These are phyloP conservation scores for Crax fasciolata DNA, from an alignment of 2,797 vertebrate genomes.

Conservation along the genomic window DNA sequence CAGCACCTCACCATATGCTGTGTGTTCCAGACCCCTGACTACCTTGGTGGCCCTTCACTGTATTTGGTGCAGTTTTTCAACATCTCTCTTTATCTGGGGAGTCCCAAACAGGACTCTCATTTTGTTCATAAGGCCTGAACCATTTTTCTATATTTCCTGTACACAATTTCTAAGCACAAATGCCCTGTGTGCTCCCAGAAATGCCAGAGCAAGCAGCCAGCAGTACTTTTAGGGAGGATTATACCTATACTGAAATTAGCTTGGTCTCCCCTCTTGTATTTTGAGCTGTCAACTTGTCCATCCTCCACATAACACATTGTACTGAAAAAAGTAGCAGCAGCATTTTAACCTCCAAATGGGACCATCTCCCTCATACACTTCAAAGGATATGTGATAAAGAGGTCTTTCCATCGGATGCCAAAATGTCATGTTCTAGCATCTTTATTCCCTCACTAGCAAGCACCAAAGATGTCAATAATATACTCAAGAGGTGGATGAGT, in stretches of 20 bases:
- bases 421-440: not conserved
- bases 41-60: not conserved
- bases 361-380: not conserved
- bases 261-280: not conserved
- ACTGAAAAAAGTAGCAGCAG: not conserved
- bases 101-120: not conserved
- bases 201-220: not conserved
- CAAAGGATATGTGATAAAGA: conserved; percentile 8
- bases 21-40: not conserved
- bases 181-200: not conserved
- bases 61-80: not conserved
- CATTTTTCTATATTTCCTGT: not conserved
- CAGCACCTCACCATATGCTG: not conserved
- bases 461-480: conserved; percentile 7
- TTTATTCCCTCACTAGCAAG: not conserved
- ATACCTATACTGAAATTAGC: not conserved
- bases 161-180: not conserved
- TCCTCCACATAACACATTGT: not conserved
- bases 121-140: not conserved
- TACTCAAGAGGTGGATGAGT: not conserved
- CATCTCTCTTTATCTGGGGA: not conserved
- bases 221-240: not conserved
- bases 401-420: not conserved
- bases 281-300: not conserved
- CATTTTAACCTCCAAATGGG: not conserved